phyloP scores from a whole-genome alignment of 1,140 invertebrate genomes.

The Drosophila varians region DNA sequence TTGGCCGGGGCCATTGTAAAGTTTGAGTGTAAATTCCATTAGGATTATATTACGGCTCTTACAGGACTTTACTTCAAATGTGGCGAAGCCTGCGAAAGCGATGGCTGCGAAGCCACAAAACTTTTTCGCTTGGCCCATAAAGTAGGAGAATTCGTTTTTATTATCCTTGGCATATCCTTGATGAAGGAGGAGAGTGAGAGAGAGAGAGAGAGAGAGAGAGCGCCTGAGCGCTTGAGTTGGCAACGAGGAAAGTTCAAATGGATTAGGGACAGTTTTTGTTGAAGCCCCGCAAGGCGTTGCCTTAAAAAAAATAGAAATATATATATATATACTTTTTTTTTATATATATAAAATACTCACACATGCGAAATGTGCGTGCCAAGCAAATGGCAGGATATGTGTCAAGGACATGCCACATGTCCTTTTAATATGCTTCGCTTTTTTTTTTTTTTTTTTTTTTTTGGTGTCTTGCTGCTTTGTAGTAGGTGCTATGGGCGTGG shows the following conservation, averaged over 20 bases:
- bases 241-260: slow-evolving; percentile 65
- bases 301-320: slow-evolving; percentile 13
- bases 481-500: slow-evolving; percentile 46
- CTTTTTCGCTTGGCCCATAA: slow-evolving; percentile 62
- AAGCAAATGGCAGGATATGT: slow-evolving; percentile 62
- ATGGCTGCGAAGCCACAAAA: slow-evolving; percentile 71
- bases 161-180: slow-evolving; percentile 66
- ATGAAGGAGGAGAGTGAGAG: background rate
- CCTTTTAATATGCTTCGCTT: background rate
- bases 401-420: slow-evolving; percentile 66
- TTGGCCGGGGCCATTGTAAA: slow-evolving; percentile 55
- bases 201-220: background rate
- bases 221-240: slow-evolving; percentile 13
- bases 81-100: slow-evolving; percentile 4
- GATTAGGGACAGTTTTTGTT: slow-evolving; percentile 59
- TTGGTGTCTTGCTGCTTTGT: background rate
- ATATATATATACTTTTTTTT: background rate
- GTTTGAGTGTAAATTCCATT: slow-evolving; percentile 80
- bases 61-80: no score
- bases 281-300: slow-evolving; percentile 71
- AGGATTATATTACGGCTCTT: slow-evolving; percentile 72
- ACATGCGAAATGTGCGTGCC: slow-evolving; percentile 47
- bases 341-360: slow-evolving; percentile 4
- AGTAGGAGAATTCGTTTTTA: slow-evolving; percentile 67
- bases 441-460: background rate